Evolutionary conservation across 2,888 invertebrate genomes (phyloP).

Genomic region (Nebria brevicollis): DNA sequence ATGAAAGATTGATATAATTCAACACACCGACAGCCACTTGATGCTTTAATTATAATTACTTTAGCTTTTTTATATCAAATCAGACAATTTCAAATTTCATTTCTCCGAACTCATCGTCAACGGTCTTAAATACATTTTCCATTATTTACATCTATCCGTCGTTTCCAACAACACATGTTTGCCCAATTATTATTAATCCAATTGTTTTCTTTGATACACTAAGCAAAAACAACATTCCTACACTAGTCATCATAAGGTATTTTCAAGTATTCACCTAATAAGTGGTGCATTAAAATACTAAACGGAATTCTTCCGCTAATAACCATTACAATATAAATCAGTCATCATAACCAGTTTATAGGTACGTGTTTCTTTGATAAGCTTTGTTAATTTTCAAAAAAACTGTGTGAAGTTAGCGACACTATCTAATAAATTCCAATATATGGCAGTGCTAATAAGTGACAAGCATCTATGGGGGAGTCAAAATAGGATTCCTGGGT

Average conservation of each 20-base stretch:
- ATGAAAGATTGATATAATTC: slow-evolving; percentile 12
- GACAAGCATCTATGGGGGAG: too few species aligned
- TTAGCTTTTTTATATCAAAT: background rate
- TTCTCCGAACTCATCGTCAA: background rate
- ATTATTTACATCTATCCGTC: too few species aligned
- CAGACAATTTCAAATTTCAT: background rate
- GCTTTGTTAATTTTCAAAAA: background rate
- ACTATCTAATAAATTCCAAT: background rate
- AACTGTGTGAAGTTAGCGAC: background rate
- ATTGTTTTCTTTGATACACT: too few species aligned
- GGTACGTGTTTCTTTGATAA: background rate
- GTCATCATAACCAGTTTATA: background rate
- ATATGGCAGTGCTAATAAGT: too few species aligned
- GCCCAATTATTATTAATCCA: too few species aligned
- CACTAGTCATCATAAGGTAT: background rate
- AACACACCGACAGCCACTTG: background rate
- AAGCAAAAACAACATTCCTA: background rate
- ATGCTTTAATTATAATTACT: background rate
- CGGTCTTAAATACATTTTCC: background rate
- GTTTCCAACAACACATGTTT: too few species aligned
- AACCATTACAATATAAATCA: background rate
- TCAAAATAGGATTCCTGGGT: too few species aligned
- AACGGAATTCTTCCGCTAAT: background rate
- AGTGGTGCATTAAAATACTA: slow-evolving; percentile 8
- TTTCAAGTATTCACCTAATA: slow-evolving; percentile 15